These are phyloP conservation scores for Drosophila mimica DNA, from an alignment of 2,888 invertebrate genomes.

Conservation along the genomic window DNA sequence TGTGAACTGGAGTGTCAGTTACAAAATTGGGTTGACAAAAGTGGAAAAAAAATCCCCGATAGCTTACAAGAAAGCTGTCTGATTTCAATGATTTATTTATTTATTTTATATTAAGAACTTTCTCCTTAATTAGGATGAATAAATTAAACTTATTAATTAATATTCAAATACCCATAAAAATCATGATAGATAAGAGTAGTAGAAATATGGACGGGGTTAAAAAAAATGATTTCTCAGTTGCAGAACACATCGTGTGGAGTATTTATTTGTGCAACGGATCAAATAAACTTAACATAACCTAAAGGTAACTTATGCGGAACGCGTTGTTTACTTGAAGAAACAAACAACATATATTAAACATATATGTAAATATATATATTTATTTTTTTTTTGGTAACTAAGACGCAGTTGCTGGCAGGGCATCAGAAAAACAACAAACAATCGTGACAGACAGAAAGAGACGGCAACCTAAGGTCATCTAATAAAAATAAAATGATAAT, in stretches of 20 bases:
- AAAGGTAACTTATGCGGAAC: constrained; percentile 32
- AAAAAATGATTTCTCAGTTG: neutral
- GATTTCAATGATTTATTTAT: neutral
- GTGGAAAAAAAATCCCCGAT: neutral
- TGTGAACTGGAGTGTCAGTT: constrained; percentile 13
- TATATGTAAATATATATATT: constrained; percentile 16
- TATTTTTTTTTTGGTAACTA: constrained; percentile 14
- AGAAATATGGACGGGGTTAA: neutral
- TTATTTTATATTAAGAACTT: neutral
- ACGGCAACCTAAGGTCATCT: constrained; percentile 52
- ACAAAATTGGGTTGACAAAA: neutral
- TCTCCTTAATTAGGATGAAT: neutral
- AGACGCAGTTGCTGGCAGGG: constrained; percentile 51
- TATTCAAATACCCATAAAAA: neutral
- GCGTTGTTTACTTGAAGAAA: constrained; percentile 27
- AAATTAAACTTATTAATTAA: neutral
- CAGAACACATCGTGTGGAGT: neutral
- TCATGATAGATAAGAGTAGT: too few relatives aligned
- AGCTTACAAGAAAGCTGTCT: neutral
- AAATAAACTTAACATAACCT: neutral
- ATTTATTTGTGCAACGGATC: neutral
- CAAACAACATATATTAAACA: constrained; percentile 57
- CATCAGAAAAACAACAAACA: constrained; percentile 45
- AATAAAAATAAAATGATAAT: constrained; percentile 82
- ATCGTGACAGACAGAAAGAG: constrained; percentile 27